Percentiles rank a stretch among this genome's conserved stretches.
These are phyloP conservation scores for Drosophila nasuta DNA, from an alignment of 1,140 invertebrate genomes.

Conservation along the genomic window DNA sequence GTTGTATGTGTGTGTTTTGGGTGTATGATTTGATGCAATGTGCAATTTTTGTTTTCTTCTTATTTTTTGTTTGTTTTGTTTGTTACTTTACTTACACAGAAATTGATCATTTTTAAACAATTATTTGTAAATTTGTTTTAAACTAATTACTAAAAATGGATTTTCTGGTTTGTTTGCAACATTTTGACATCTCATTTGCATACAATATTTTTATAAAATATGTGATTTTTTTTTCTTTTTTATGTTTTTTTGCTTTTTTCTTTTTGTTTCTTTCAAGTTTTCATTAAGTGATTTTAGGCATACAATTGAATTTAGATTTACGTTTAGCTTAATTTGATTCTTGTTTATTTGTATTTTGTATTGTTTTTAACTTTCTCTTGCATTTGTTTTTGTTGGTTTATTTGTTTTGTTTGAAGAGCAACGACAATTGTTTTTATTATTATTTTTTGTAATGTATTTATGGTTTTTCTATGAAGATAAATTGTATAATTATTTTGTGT, in stretches of 20 bases:
- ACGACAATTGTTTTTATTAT: conserved; percentile 42
- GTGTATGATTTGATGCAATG: conserved; percentile 27
- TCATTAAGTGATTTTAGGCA: conserved; percentile 53
- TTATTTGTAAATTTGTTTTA: conserved; percentile 82
- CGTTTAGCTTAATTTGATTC: conserved; percentile 78
- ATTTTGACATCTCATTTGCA: conserved; percentile 81
- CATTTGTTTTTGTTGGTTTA: conserved; percentile 40
- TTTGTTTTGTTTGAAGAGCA: conserved; percentile 29
- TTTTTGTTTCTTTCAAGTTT: conserved; percentile 54
- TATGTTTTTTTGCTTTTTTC: conserved; percentile 40
- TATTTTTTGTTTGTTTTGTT: conserved; percentile 2
- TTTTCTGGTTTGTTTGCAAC: conserved; percentile 77
- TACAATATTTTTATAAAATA: conserved; percentile 83
- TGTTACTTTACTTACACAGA: conserved; percentile 56
- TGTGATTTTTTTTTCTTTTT: conserved; percentile 58
- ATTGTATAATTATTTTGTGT: conserved; percentile 51
- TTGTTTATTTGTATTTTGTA: conserved; percentile 29
- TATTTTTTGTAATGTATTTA: conserved; percentile 13
- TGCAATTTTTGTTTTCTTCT: conserved; percentile 40
- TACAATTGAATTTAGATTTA: conserved; percentile 71
- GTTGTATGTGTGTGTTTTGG: conserved; percentile 7
- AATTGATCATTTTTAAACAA: conserved; percentile 75
- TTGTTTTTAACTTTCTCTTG: conserved; percentile 17
- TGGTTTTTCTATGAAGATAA: conserved; percentile 37
- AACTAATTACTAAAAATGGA: conserved; percentile 81